Conservation (phyloP, 37 sponge, comb jelly and placozoan genomes). For the Chondrilla cf. caribensis region DNA sequence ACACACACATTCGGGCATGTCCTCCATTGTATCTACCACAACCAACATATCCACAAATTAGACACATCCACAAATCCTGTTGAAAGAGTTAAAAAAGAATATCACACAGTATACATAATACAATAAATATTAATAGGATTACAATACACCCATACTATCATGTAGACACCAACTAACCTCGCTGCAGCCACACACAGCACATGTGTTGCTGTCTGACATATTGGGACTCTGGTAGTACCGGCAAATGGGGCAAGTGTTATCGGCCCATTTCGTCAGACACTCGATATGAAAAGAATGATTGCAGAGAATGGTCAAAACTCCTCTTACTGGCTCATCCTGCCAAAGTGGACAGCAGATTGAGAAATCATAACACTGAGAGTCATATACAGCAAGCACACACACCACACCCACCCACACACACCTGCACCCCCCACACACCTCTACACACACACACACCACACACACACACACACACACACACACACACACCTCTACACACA, state of each 20-base stretch:
- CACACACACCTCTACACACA: too few species aligned
- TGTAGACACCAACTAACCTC: conserved; percentile 45
- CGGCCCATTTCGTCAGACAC: conserved; percentile 88
- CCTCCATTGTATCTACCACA: conserved; percentile 92
- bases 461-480: too few species aligned
- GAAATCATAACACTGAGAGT: too few species aligned
- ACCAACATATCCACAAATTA: conserved; percentile 95
- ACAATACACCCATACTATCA: too few species aligned
- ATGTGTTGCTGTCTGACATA: conserved; percentile 58
- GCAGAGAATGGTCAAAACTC: conserved; percentile 86
- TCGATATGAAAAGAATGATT: conserved; percentile 94
- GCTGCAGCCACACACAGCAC: conserved; percentile 62
- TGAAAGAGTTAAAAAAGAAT: background rate
- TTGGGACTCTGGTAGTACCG: conserved; percentile 85
- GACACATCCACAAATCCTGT: conserved; percentile 93
- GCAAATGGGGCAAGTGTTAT: conserved; percentile 72
- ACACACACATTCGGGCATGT: conserved; percentile 77
- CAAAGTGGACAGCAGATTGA: background rate
- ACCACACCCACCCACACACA: too few species aligned
- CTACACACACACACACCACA: too few species aligned
- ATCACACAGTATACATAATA: background rate
- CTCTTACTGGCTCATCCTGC: conserved; percentile 83
- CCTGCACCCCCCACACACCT: too few species aligned
- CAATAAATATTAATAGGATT: background rate
- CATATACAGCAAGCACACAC: too few species aligned